Evolutionary conservation across 2,113 vertebrate genomes (phyloP).

Genomic region (Myocastor coypus): DNA sequence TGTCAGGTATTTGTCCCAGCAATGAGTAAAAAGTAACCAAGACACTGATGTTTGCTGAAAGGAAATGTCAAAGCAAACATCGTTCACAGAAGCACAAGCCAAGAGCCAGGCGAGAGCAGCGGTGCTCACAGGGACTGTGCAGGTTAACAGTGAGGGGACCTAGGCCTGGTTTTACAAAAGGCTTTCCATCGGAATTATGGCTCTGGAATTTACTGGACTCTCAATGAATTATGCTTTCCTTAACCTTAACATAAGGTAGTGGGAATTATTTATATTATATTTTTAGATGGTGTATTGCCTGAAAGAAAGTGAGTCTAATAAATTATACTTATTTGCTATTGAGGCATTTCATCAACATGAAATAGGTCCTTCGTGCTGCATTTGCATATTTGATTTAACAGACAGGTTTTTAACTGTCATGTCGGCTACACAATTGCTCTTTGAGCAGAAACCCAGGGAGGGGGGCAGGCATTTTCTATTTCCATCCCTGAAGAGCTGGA

Average conservation of each 20-base stretch:
- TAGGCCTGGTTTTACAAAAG: neutral
- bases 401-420: neutral
- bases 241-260: neutral
- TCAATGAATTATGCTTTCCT: neutral
- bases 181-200: neutral
- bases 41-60: neutral
- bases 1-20: too few species aligned
- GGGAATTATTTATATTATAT: neutral
- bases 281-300: neutral
- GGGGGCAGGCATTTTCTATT: neutral
- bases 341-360: neutral
- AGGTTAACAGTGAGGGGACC: neutral
- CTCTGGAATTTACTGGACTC: neutral
- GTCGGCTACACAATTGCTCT: neutral
- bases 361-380: conserved; percentile 14
- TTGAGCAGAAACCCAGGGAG: conserved; percentile 1
- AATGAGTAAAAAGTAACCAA: too few species aligned
- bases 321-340: neutral
- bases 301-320: conserved; percentile 4
- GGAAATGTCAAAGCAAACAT: neutral
- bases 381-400: neutral
- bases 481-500: neutral
- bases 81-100: neutral
- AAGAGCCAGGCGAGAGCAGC: neutral
- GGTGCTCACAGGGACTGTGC: neutral